Conservation (phyloP, 2,113 vertebrate genomes). For the Rana temporaria region DNA sequence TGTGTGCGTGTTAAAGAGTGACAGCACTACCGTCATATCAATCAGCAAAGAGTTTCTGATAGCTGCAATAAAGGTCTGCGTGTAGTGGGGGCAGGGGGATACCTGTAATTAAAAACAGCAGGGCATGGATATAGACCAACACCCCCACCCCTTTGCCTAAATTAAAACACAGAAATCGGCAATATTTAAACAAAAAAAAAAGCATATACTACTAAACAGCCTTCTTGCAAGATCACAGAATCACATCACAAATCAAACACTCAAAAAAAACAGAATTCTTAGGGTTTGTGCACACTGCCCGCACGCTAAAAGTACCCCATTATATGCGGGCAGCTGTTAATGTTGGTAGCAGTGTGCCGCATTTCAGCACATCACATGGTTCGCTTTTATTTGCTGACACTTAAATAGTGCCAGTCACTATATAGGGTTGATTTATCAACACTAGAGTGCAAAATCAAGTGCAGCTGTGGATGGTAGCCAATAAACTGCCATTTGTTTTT, state of each 20-base stretch:
- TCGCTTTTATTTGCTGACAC: too few species aligned
- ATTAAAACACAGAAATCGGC: constrained; percentile 52
- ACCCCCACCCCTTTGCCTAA: constrained; percentile 23
- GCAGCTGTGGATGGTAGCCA: too few species aligned
- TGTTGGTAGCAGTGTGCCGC: too few species aligned
- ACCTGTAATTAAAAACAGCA: constrained; percentile 64
- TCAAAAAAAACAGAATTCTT: not conserved
- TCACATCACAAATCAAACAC: not conserved
- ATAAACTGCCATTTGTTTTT: too few species aligned
- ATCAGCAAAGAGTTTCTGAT: constrained; percentile 72
- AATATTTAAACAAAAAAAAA: constrained; percentile 41
- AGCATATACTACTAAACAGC: not conserved
- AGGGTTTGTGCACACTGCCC: too few species aligned
- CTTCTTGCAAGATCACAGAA: not conserved
- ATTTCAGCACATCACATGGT: too few species aligned
- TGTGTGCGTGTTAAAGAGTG: constrained; percentile 70
- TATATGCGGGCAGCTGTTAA: too few species aligned
- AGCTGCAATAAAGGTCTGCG: constrained; percentile 65
- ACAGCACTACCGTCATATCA: constrained; percentile 81
- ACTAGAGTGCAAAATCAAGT: too few species aligned
- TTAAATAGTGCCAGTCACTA: too few species aligned
- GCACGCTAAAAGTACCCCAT: too few species aligned
- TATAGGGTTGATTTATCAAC: too few species aligned
- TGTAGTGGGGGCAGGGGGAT: constrained; percentile 60
- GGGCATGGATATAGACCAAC: constrained; percentile 9